Base-by-base conservation (phyloP, 2,888 invertebrate genomes). In the Plebejus argus region DNA sequence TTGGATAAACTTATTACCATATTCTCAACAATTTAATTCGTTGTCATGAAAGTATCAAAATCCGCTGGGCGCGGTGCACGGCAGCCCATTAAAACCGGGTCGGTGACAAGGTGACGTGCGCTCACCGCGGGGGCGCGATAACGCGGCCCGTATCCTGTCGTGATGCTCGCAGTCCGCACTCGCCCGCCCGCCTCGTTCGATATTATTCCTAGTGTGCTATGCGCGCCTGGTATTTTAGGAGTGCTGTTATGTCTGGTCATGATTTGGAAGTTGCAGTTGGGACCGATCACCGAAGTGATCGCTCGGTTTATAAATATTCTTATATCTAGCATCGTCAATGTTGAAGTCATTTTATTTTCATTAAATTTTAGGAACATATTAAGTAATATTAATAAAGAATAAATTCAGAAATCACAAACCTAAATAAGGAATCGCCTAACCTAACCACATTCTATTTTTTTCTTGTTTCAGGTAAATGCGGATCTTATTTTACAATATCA, bases 31-130 rank as follows among this genome's bases (percentile, higher is more conserved):
- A 76, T 66, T 70, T 77, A 70, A 53, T 76, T 76, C 70, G 39
- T 72, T 72, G 72, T 78, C 56, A 79, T 78, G 53, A 78, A 87
- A 91, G 87, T 84, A 89, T 89, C 91, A 91, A 91, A 86, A 84
- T 81, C 80, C 77, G 79, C 82, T 83, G 82, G 85, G 81, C 88
- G 86, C 82, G 81, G 88, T 90, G 90, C 84, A 86, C 89, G 83
- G 89, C 89, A 88, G 89, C 89, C 90, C 92, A 92, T 93, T 92
- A 93, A 93, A 90, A 91, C 86, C 88, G 91, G 90, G 88, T 90
- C 91, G 91, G 92, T 92, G 92, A 92, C 92, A 91, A 92, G 92
- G 91, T 91, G 92, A 91, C 91, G 91, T 86, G 85, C 84, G 84
- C 87, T 86, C 86, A 86, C 87, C 87, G 88, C 88, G 87, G 87